Evolutionary conservation across 2,888 invertebrate species (phyloP), one percentile per base, ranked within the genome.

Genomic region (Ypsolopha sequella): DNA sequence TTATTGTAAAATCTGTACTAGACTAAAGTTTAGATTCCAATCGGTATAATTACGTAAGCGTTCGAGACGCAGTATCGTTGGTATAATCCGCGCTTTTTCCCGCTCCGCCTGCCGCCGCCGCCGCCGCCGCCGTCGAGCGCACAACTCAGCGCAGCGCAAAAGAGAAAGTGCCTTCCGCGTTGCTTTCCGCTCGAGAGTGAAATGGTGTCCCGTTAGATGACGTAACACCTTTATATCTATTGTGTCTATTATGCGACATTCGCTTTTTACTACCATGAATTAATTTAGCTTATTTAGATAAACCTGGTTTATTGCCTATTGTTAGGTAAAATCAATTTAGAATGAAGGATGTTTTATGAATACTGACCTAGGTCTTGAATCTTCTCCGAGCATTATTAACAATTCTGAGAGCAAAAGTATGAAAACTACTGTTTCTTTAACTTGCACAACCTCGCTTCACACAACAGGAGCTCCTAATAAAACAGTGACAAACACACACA

Each of bases 141-240:
- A 62, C 60, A 62, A 58, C 66, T 59, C 58, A 65, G 66, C 69
- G 70, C 73, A 68, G 72, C 67, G 77, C 78, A 80, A 81, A 85
- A 86, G 84, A 84, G 85, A 85, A 85, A 85, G 85, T 84, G 71
- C 73, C 77, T 85, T 85, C 85, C 84, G 82, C 82, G 73, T 80
- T 74, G 81, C 80, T 82, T 84, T 81, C 81, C 84, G 84, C 78
- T 66, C 62, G 81, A 84, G 81, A 85, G 84, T 84, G 84, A 84
- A 84, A 82, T 82, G 82, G 71, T 79, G 81, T 84, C 84, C 85
- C 82, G 82, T 82, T 70, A 62, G 65, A 63, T 82, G 81, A 85
- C 82, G 85, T 80, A 84, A 86, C 76, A 64, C 61, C 61, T 66
- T 52, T 52, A 44, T 51, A 39, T 36, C 41, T 35, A 41, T 13